These are phyloP conservation scores for Eucriotettix oculatus DNA, from an alignment of 2,888 invertebrate genomes.

Conservation along the genomic window DNA sequence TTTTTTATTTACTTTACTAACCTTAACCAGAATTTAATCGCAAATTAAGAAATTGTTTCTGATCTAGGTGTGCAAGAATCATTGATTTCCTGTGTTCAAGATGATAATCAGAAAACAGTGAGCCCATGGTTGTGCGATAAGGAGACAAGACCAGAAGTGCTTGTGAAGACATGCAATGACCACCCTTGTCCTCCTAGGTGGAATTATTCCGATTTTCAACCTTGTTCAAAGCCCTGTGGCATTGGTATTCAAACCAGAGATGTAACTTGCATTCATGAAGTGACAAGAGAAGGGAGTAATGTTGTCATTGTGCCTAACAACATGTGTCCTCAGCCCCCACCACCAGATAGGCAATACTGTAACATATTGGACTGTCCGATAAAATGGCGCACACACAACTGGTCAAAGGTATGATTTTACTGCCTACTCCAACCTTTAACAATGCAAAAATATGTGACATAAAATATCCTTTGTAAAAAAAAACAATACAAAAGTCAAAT, in stretches of 20 bases:
- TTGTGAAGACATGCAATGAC: constrained; percentile 83
- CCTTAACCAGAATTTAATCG: too few relatives aligned
- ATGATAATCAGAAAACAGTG: constrained; percentile 72
- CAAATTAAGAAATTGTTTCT: too few relatives aligned
- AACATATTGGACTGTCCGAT: constrained; percentile 87
- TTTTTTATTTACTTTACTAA: too few relatives aligned
- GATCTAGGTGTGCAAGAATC: constrained; percentile 53
- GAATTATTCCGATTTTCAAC: constrained; percentile 34
- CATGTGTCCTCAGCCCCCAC: constrained; percentile 83
- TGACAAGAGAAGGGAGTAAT: constrained; percentile 72
- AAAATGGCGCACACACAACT: constrained; percentile 71
- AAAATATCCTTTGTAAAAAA: too few relatives aligned
- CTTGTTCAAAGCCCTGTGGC: constrained; percentile 86
- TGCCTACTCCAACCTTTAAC: too few relatives aligned
- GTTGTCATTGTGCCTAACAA: constrained; percentile 84
- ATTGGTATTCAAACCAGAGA: constrained; percentile 84
- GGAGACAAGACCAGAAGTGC: constrained; percentile 73
- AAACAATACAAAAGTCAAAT: too few relatives aligned
- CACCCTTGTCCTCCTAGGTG: constrained; percentile 86
- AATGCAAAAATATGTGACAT: too few relatives aligned
- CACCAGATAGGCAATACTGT: constrained; percentile 78
- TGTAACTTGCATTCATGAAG: constrained; percentile 76
- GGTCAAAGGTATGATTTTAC: constrained; percentile 45
- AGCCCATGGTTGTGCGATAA: constrained; percentile 76
- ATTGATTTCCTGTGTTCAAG: constrained; percentile 74